These are phyloP conservation scores for Enteromius unitaeniatus DNA, from an alignment of 2,797 vertebrate genomes.

Conservation along the genomic window DNA sequence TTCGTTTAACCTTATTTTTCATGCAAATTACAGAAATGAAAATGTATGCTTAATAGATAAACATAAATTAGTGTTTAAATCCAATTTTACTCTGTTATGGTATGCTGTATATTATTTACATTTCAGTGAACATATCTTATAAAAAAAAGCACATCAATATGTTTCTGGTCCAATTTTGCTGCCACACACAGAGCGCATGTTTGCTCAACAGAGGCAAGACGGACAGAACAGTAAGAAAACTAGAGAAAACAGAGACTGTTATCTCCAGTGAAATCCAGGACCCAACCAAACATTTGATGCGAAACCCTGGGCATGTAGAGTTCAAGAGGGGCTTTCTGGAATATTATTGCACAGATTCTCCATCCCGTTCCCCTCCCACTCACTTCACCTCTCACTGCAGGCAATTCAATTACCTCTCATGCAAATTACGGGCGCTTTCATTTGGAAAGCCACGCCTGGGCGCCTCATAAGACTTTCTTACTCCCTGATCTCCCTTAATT, in stretches of 20 bases:
- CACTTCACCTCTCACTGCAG: slow-evolving; percentile 61
- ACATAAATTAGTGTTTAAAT: neutral
- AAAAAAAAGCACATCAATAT: too few relatives aligned
- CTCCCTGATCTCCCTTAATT: slow-evolving; percentile 75
- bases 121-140: neutral
- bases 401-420: slow-evolving; percentile 78
- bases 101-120: neutral
- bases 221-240: too few relatives aligned
- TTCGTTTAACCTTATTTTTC: neutral
- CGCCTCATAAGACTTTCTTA: slow-evolving; percentile 72
- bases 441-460: slow-evolving; percentile 72
- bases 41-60: neutral
- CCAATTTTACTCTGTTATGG: too few relatives aligned
- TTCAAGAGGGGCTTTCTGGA: slow-evolving; percentile 66
- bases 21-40: neutral
- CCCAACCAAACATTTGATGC: slow-evolving; percentile 62
- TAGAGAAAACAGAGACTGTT: neutral
- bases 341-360: slow-evolving; percentile 60
- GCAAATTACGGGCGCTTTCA: slow-evolving; percentile 76
- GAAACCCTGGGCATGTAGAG: slow-evolving; percentile 64
- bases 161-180: neutral
- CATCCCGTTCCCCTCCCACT: slow-evolving; percentile 16
- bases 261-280: slow-evolving; percentile 60
- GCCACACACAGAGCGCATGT: neutral
- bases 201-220: slow-evolving; percentile 1